phyloP scores from a whole-genome alignment of 1,140 invertebrate species.

The Bombus affinis region DNA sequence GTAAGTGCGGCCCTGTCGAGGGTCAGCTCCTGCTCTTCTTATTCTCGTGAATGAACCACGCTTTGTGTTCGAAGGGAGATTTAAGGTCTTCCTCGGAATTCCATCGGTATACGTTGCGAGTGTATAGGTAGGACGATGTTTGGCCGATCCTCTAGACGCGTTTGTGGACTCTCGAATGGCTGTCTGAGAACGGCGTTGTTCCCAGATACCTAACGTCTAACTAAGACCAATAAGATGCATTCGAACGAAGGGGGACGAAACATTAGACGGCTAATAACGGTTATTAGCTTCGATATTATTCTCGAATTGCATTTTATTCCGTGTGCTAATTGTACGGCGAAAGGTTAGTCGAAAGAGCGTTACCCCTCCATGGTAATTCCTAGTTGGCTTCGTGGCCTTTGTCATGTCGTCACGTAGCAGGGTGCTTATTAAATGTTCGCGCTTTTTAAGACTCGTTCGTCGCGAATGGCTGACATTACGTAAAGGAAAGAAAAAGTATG shows the following conservation, averaged over 20 bases:
- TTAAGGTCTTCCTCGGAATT: constrained; percentile 51
- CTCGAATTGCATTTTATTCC: constrained; percentile 9
- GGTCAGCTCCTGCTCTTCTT: constrained; percentile 36
- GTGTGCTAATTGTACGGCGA: constrained; percentile 29
- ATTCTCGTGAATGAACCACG: constrained; percentile 52
- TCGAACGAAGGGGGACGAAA: constrained; percentile 14
- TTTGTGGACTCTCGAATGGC: not conserved
- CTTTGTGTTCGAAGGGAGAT: constrained; percentile 60
- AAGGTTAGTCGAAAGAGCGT: constrained; percentile 13
- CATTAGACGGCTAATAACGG: constrained; percentile 17
- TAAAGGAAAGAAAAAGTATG: not conserved
- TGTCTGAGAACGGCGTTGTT: constrained; percentile 34
- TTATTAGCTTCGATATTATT: constrained; percentile 54
- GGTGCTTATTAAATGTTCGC: not conserved
- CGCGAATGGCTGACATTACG: not conserved
- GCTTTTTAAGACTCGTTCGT: not conserved
- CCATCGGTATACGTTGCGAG: not conserved
- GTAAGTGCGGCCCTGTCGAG: constrained; percentile 18
- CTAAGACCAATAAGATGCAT: not conserved
- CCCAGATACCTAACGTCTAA: not conserved
- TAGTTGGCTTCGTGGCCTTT: not conserved
- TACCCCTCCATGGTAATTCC: not conserved
- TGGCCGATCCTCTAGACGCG: constrained; percentile 3
- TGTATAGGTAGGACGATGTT: constrained; percentile 40
- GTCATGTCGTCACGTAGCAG: not conserved